Conservation (phyloP, 2,888 invertebrate species). For the Macrosiphum euphorbiae region DNA sequence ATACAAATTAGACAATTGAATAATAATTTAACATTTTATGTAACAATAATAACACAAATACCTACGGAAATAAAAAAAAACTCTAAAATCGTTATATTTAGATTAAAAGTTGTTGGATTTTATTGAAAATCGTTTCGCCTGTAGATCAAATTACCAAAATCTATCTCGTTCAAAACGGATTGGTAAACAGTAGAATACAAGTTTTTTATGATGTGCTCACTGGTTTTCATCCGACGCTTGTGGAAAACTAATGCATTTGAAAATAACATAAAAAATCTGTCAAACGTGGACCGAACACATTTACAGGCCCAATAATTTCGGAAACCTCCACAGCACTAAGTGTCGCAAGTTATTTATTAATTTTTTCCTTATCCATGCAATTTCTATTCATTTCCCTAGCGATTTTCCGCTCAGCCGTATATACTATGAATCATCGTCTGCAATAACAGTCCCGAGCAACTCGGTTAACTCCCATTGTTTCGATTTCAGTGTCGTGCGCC, state of each 20-base stretch:
- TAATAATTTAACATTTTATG: not conserved
- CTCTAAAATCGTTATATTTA: not conserved
- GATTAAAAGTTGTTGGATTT: not conserved
- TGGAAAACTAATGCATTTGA: not conserved
- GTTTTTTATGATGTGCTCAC: not conserved
- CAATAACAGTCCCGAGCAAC: not conserved
- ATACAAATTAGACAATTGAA: not conserved
- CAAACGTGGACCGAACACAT: not conserved
- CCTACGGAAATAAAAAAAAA: not conserved
- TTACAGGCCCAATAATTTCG: too few species aligned
- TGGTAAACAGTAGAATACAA: not conserved
- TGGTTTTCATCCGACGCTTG: not conserved
- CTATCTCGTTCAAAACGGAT: not conserved
- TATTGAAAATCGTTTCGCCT: not conserved
- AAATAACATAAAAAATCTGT: not conserved
- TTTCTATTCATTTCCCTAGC: not conserved
- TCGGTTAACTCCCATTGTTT: conserved; percentile 24
- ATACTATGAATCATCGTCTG: not conserved
- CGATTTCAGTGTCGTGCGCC: conserved; percentile 12
- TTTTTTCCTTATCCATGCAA: not conserved
- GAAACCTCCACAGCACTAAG: not conserved
- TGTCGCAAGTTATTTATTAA: not conserved
- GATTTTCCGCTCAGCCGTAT: not conserved
- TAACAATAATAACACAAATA: not conserved
- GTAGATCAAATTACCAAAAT: not conserved